Evolutionary conservation across 1,140 invertebrate species (phyloP), one percentile per base, ranked within the genome.

Genomic region (Microplitis mediator): DNA sequence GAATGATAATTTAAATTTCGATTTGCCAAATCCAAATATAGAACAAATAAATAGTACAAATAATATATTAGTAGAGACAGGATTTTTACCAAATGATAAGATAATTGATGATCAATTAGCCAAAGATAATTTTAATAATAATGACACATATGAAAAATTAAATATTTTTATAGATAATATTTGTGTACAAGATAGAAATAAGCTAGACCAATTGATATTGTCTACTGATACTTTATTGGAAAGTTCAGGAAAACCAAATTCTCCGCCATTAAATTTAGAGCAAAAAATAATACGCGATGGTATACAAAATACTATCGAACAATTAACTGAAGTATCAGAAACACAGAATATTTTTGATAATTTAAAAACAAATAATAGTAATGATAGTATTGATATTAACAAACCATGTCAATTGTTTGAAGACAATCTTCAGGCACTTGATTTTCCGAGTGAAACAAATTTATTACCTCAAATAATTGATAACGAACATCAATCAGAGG

Each of bases 401-500:
- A 32, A 39, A 31, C 9, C 50, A 65, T 50, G 58, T 16, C 4
- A 69, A 35, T 31, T 67, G 50, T 31, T 45, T 45, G 63, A 36
- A 0, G 60, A 71, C 11, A 65, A n/a, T 31, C 61, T 75, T 16
- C 54, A 70, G 14, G 56, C 35, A 16, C 35, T 74, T 32, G 9
- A 45, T 3, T 62, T 72, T 11, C n/a, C 35, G 2, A 56, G 31
- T 56, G 32, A 73, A 39, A 31, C 50, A 3, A 69, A 60, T 51
- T 66, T 58, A 50, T 5, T 45, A 52, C 35, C 69, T 16, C 34
- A 4, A 4, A 45, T 13, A 3, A 60, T 31, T 11, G 69, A 72
- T 3, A 72, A 67, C 54, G 72, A 73, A 34, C 54, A 72, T 1
- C 81, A 76, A 13, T 89, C 89, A 1, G 91, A 91, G 82, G 92